Conservation (phyloP, 1,140 invertebrate species). For the Halictus rubicundus region DNA sequence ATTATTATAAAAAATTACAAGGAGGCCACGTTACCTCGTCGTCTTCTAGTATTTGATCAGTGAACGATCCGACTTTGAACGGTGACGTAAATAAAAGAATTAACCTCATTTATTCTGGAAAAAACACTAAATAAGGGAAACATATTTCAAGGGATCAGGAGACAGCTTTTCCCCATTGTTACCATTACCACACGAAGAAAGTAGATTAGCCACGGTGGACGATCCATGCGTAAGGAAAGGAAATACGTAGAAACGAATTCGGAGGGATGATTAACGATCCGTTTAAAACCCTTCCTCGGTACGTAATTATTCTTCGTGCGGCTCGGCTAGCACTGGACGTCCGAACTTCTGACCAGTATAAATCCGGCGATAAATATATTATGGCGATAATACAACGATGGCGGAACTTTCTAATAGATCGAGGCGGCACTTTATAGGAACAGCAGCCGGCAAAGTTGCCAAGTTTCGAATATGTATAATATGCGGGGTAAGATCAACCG, state of each 20-base stretch:
- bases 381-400: slow-evolving; percentile 42
- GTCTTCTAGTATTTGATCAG: too few relatives aligned
- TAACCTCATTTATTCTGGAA: too few relatives aligned
- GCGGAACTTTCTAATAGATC: slow-evolving; percentile 56
- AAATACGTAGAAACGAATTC: background rate
- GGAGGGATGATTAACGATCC: slow-evolving; percentile 49
- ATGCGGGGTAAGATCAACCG: slow-evolving; percentile 27
- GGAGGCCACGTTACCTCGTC: too few relatives aligned
- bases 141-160: background rate
- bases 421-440: slow-evolving; percentile 24
- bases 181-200: background rate
- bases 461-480: slow-evolving; percentile 38
- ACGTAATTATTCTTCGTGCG: slow-evolving; percentile 44
- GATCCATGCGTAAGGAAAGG: background rate
- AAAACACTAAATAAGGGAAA: background rate
- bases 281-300: slow-evolving; percentile 17
- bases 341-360: background rate
- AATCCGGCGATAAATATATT: slow-evolving; percentile 44
- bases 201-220: slow-evolving; percentile 12
- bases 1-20: too few relatives aligned
- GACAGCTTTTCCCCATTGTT: background rate
- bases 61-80: too few relatives aligned
- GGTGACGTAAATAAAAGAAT: too few relatives aligned
- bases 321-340: background rate
- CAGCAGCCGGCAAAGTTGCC: slow-evolving; percentile 32